Base-by-base conservation (phyloP, 2,888 invertebrate species). In the Drosophila helvetica region DNA sequence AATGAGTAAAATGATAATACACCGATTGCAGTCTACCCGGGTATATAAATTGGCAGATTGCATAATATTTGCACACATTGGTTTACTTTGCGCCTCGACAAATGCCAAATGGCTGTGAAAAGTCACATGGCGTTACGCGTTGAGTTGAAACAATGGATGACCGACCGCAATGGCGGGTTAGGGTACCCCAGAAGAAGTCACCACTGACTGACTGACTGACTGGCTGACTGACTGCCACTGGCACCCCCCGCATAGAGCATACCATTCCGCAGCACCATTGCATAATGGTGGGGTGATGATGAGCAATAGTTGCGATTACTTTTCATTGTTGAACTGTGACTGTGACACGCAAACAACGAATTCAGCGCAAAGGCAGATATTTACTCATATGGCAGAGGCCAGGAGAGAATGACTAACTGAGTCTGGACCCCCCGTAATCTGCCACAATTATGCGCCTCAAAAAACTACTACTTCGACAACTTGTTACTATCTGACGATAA, bases 281-380 rank as follows among this genome's bases (percentile, higher is more conserved):
- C 82, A 82, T 77, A 83, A 85, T 67, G 55, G 69, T 54, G 38
- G 38, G 38, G 38, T 38, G 38, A 38, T 50, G 71, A 85, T 82
- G 86, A 74, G 83, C 86, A 80, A 82, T 80, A 70, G 74, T 74
- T 80, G 70, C 74, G 80, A 75, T 71, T 75, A 67, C 67, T 58
- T 61, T 61, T 65, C 72, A 65, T 65, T 72, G 71, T 64, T 71
- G 64, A 71, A 66, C 66, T 56, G 59, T 66, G 73, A 73, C 73
- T 73, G 55, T 74, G 73, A 58, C 73, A 73, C 74, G 71, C 71
- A 71, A 71, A 46, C 62, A 19, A 55, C 54, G 45, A 58, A 47
- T n/a, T 38, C 38, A 38, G 38, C 38, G 7, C 38, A 38, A 38
- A n/a, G n/a, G 38, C 7, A 38, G 7, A 38, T 38, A 38, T n/a